Evolutionary conservation across 2,113 vertebrate species (phyloP), one percentile per base, ranked within the genome.

Genomic region (Todiramphus saurophagus): DNA sequence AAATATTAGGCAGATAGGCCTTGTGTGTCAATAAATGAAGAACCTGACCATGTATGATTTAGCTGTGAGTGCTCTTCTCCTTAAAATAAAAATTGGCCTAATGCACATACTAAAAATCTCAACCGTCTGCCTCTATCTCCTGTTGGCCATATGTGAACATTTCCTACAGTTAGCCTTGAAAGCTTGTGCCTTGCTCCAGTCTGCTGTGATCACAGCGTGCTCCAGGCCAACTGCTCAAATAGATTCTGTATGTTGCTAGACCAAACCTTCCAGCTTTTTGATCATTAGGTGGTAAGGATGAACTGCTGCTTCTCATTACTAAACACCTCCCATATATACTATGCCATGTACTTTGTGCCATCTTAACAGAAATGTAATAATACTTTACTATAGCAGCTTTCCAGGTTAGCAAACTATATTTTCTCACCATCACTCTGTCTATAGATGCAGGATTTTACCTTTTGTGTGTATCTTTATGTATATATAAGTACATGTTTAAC

Each of bases 101-200:
- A 67, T 33, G 33, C 53, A 75, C 70, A 30, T 20, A 37, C 20
- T 56, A 69, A 77, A 85, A 84, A 69, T 43, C 48, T 79, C 37
- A 67, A 4, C 37, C 12, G 2, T 74, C 77, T 60, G 50, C 50
- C 76, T 84, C 20, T 58, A 20, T 92, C 87, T 95, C 82, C 95
- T 96, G 90, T 55, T 89, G 63, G 67, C 91, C 97, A 97, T 41
- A 96, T 96, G 96, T 92, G 82, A 95, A 76, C 55, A 55, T 90
- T 94, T 94, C 83, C 83, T 96, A 76, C 53, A 68, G 66, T 24
- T 44, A 79, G 80, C 67, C 82, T 88, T 86, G 92, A 91, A 84
- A 77, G 30, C 15, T 46, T 90, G 17, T 77, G 87, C 60, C 67
- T 90, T 75, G 51, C 83, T 84, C 77, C 28, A 5, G 37, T 93